phyloP scores from a whole-genome alignment of 2,113 vertebrate genomes.

The Jacana jacana region DNA sequence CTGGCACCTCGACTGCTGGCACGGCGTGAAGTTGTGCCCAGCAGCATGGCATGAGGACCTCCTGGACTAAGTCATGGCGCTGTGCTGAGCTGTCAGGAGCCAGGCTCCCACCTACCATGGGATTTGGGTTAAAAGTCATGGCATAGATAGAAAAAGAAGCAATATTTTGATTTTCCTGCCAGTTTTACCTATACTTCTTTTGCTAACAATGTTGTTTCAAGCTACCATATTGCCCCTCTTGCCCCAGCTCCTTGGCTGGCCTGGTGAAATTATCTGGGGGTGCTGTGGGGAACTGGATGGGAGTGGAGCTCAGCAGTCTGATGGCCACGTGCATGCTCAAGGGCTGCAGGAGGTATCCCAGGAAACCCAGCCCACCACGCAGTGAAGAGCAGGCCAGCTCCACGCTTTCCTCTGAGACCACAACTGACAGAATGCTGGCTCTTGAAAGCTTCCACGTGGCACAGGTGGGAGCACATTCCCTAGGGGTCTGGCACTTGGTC shows the following conservation, averaged over 20 bases:
- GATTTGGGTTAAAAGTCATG: background rate
- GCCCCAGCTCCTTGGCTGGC: background rate
- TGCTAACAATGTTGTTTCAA: background rate
- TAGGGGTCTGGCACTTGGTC: background rate
- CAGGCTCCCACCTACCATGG: background rate
- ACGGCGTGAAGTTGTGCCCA: background rate
- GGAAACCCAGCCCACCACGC: background rate
- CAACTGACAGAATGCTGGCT: background rate
- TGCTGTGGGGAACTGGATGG: background rate
- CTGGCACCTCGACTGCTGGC: background rate
- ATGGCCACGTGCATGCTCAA: accelerated
- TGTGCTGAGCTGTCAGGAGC: background rate
- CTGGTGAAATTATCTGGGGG: background rate
- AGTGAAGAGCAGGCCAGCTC: accelerated
- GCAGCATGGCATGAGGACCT: accelerated
- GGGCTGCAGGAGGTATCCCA: accelerated
- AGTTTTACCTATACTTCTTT: background rate
- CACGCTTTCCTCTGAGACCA: background rate
- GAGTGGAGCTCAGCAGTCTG: accelerated
- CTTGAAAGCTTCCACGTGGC: background rate
- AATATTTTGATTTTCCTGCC: background rate
- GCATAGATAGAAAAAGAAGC: background rate
- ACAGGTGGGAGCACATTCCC: background rate
- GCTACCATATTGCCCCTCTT: background rate
- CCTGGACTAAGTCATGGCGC: background rate